Percentiles rank a stretch among this genome's conserved stretches.
Conservation (phyloP, 2,113 vertebrate species). For the Sinosuthora webbiana region DNA sequence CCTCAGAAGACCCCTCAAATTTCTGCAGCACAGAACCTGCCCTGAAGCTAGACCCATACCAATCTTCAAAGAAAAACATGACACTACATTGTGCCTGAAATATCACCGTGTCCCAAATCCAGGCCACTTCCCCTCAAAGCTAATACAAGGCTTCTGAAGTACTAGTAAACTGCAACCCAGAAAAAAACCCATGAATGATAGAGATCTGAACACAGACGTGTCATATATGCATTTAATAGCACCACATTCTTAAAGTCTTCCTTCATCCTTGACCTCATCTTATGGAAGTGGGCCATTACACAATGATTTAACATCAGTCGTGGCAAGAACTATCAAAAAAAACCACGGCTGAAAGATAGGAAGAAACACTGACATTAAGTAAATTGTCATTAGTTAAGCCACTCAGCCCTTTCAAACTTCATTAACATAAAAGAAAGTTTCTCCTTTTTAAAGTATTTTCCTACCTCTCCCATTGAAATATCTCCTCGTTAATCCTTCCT, state of each 20-base stretch:
- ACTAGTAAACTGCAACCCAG: neutral
- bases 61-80: neutral
- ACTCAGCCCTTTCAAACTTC: neutral
- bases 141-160: neutral
- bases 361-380: neutral
- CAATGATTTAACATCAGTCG: neutral
- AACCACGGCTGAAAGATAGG: neutral
- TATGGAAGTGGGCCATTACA: neutral
- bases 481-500: neutral
- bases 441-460: neutral
- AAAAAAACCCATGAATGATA: neutral
- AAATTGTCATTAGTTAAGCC: neutral
- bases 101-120: neutral
- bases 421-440: neutral
- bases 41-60: neutral
- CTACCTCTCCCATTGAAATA: neutral
- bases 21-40: neutral
- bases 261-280: neutral
- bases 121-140: neutral
- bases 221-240: neutral
- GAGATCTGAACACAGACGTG: neutral
- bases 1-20: neutral
- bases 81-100: neutral
- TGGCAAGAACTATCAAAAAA: neutral
- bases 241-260: neutral